A percentile compares a stretch with the other conserved stretches of the same genome.
phyloP scores from a whole-genome alignment of 2,888 invertebrate genomes.

The Cerastis leucographa region DNA sequence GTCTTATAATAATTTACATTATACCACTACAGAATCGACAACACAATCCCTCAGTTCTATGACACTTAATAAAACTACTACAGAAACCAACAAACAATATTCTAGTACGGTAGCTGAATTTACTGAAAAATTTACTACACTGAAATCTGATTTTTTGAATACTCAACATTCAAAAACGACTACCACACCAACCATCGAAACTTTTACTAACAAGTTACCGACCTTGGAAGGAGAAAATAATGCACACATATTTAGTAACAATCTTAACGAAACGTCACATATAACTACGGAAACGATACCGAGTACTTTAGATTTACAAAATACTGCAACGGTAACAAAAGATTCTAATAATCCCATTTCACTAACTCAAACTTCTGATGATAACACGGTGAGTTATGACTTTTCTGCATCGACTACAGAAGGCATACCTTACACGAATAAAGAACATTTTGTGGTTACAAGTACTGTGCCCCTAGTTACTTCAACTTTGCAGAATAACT shows the following conservation, averaged over 20 bases:
- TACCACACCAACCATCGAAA: conserved; percentile 5
- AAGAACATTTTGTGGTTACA: conserved; percentile 10
- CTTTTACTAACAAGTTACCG: conserved; percentile 13
- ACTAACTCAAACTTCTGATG: conserved; percentile 16
- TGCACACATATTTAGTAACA: background rate
- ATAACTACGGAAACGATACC: conserved; percentile 9
- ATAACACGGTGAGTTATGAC: background rate
- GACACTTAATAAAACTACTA: conserved; percentile 11
- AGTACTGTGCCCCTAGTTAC: conserved; percentile 8
- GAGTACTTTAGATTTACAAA: conserved; percentile 19
- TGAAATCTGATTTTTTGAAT: background rate
- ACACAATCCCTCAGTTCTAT: background rate
- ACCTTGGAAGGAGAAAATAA: conserved; percentile 4
- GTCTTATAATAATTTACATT: background rate
- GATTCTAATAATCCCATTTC: background rate
- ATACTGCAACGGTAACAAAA: conserved; percentile 10
- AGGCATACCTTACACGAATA: conserved; percentile 16
- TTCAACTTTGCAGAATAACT: conserved; percentile 20
- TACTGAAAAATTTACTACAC: conserved; percentile 9
- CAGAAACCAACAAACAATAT: conserved; percentile 26
- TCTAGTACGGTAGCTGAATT: conserved; percentile 24
- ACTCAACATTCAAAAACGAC: background rate
- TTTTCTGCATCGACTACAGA: conserved; percentile 3
- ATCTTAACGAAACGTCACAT: conserved; percentile 1
- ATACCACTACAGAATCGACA: conserved; percentile 1